Conservation (phyloP, 2,888 invertebrate genomes). For the Drosophila limbata region DNA sequence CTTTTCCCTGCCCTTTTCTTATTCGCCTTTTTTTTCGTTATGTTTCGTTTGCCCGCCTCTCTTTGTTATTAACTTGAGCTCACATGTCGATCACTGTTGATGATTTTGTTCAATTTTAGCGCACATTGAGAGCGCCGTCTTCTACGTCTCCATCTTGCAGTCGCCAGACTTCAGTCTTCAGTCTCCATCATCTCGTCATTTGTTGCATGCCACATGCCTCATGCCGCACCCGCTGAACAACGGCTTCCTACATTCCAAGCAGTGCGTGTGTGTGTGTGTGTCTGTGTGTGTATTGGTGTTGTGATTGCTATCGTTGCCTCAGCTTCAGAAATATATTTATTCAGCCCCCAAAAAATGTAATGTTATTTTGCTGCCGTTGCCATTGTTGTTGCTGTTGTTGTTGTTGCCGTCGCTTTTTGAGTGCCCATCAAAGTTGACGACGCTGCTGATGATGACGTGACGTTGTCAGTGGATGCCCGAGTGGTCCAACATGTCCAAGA, state of each 20-base stretch:
- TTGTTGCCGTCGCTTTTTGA: constrained; percentile 39
- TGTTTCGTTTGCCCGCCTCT: constrained; percentile 22
- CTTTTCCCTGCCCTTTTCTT: constrained; percentile 3
- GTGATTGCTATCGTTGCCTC: constrained; percentile 71
- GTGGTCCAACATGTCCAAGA: constrained; percentile 43
- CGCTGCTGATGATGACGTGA: constrained; percentile 75
- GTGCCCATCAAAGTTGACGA: constrained; percentile 73
- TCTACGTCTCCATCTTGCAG: constrained; percentile 58
- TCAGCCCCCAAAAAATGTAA: constrained; percentile 78
- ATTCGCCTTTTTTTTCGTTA: neutral
- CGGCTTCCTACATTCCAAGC: constrained; percentile 68
- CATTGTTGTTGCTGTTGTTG: constrained; percentile 13
- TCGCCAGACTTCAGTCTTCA: constrained; percentile 21
- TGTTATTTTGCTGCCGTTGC: constrained; percentile 62
- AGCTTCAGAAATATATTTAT: constrained; percentile 77
- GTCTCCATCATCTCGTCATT: constrained; percentile 41
- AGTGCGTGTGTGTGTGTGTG: constrained; percentile 16
- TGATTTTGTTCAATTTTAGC: constrained; percentile 82
- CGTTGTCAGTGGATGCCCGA: constrained; percentile 54
- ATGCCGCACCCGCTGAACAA: constrained; percentile 30
- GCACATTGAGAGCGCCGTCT: constrained; percentile 80
- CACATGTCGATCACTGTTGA: constrained; percentile 83
- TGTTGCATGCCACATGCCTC: constrained; percentile 21
- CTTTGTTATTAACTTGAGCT: constrained; percentile 83
- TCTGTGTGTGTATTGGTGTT: constrained; percentile 58